Conservation (phyloP, 2,113 vertebrate genomes). For the Lepus timidus region DNA sequence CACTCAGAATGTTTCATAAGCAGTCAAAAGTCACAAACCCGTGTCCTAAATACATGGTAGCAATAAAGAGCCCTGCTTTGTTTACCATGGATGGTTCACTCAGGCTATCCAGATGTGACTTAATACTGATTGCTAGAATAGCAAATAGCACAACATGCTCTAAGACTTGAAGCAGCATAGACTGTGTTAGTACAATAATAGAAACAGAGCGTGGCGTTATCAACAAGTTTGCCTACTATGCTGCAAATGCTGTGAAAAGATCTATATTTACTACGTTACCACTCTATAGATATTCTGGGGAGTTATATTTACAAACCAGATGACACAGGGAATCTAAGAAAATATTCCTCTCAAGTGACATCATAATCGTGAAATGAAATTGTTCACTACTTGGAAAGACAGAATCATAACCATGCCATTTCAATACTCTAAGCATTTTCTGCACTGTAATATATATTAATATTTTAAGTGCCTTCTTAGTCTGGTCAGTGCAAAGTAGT, state of each 20-base stretch:
- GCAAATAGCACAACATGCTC: neutral
- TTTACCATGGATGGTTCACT: neutral
- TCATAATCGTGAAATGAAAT: slow-evolving; percentile 50
- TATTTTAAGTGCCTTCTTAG: slow-evolving; percentile 68
- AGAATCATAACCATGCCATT: slow-evolving; percentile 47
- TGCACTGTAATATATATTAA: slow-evolving; percentile 46
- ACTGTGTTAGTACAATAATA: slow-evolving; percentile 54
- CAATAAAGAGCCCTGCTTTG: neutral
- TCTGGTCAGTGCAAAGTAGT: slow-evolving; percentile 57
- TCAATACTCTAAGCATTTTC: slow-evolving; percentile 56
- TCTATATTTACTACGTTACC: slow-evolving; percentile 63
- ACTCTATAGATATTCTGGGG: slow-evolving; percentile 59
- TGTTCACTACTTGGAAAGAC: slow-evolving; percentile 53
- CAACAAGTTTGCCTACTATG: slow-evolving; percentile 48
- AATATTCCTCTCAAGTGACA: slow-evolving; percentile 47
- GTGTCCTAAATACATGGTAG: neutral
- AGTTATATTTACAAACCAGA: slow-evolving; percentile 69
- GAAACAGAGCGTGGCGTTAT: slow-evolving; percentile 54
- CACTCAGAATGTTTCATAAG: neutral
- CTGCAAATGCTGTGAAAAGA: neutral
- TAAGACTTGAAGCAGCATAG: neutral
- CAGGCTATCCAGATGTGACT: neutral
- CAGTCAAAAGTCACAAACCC: neutral
- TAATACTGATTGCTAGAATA: neutral
- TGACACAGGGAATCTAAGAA: slow-evolving; percentile 53